Conservation (phyloP, 2,888 invertebrate genomes). For the Camponotus fellah region DNA sequence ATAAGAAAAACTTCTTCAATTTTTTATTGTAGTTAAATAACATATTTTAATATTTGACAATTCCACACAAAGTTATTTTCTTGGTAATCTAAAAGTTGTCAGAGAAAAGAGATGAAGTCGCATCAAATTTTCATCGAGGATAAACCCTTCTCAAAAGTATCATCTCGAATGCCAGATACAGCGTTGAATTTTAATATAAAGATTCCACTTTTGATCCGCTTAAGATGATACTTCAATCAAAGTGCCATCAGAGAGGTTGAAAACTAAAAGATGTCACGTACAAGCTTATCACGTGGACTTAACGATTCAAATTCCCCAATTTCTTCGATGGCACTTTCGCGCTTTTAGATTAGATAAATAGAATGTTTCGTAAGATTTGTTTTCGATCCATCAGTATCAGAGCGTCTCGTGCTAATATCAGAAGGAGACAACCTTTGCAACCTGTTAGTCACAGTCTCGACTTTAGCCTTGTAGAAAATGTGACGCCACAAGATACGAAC, state of each 20-base stretch:
- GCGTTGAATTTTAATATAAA: conserved; percentile 40
- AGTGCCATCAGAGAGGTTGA: background rate
- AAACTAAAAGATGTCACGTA: background rate
- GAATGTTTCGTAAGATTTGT: conserved; percentile 15
- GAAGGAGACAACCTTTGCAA: conserved; percentile 44
- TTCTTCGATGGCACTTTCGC: background rate
- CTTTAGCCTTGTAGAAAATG: conserved; percentile 48
- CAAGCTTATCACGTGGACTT: background rate
- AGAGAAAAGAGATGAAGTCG: background rate
- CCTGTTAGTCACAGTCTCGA: conserved; percentile 72
- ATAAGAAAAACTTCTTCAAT: background rate
- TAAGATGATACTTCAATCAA: background rate
- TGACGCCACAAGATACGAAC: conserved; percentile 15
- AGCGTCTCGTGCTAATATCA: background rate
- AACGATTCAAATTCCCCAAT: conserved; percentile 28
- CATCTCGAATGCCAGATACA: background rate
- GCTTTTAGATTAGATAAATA: conserved; percentile 1
- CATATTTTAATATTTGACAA: background rate
- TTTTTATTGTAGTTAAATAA: background rate
- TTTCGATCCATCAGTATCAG: background rate
- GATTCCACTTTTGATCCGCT: background rate
- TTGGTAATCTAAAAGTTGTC: background rate
- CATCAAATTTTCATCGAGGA: conserved; percentile 10
- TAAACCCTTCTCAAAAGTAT: conserved; percentile 5
- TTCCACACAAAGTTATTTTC: background rate